Conservation (phyloP, 1,140 invertebrate species). For the Megalopta genalis region DNA sequence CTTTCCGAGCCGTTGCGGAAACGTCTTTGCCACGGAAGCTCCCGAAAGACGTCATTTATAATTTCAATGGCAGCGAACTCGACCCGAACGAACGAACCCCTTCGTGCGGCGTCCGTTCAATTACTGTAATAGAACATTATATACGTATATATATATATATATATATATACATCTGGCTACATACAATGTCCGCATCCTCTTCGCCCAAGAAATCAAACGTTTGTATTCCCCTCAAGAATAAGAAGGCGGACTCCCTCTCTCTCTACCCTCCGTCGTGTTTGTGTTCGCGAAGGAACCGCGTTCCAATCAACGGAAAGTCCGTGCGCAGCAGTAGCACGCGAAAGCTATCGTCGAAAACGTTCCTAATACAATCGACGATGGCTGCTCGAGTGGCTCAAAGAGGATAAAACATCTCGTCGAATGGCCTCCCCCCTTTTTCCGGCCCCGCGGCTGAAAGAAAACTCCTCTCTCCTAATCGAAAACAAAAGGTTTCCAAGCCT, state of each 20-base stretch:
- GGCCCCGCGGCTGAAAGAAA: slow-evolving; percentile 14
- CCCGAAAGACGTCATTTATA: no score
- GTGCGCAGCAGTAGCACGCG: neutral
- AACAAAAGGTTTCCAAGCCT: slow-evolving; percentile 37
- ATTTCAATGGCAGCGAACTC: no score
- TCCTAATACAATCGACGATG: slow-evolving; percentile 18
- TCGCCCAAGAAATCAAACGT: slow-evolving; percentile 15
- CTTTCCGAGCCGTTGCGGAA: no score
- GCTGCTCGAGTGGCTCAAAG: slow-evolving; percentile 8
- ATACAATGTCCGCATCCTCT: no score
- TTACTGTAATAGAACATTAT: no score
- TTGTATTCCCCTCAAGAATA: neutral
- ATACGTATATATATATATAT: no score
- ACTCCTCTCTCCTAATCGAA: slow-evolving; percentile 34
- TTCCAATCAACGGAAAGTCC: slow-evolving; percentile 17
- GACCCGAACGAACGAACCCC: no score
- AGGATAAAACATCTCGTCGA: slow-evolving; percentile 25
- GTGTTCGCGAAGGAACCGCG: neutral
- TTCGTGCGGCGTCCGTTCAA: no score
- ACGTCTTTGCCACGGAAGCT: no score
- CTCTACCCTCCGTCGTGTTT: no score
- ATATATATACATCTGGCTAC: no score
- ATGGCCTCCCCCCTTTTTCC: neutral
- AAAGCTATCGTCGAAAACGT: slow-evolving; percentile 11
- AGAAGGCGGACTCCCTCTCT: neutral